These are phyloP conservation scores for Gymnodraco acuticeps DNA, from an alignment of 2,797 vertebrate genomes.

Conservation along the genomic window DNA sequence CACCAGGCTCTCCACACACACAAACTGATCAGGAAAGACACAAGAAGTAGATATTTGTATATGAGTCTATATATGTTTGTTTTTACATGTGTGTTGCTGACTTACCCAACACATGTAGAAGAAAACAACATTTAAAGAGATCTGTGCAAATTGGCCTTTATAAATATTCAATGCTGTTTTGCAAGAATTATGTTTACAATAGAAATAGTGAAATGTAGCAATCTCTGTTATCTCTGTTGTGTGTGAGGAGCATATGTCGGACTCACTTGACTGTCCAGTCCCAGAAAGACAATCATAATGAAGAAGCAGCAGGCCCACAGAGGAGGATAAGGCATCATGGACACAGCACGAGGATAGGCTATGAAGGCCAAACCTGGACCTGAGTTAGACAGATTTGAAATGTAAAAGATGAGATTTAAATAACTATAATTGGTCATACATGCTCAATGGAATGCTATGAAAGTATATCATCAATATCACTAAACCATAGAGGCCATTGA, in stretches of 20 bases:
- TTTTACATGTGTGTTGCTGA: not conserved
- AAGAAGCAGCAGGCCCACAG: slow-evolving; percentile 98
- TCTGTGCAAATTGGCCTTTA: not conserved
- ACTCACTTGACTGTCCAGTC: slow-evolving; percentile 95
- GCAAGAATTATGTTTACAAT: not conserved
- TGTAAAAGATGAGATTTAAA: not conserved
- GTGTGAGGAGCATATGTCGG: slow-evolving; percentile 3
- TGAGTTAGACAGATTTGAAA: slow-evolving; percentile 58
- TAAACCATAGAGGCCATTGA: no score
- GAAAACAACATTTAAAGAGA: not conserved
- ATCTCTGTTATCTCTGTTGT: not conserved
- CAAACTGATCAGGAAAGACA: slow-evolving; percentile 86
- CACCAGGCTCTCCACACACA: slow-evolving; percentile 96
- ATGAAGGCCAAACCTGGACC: slow-evolving; percentile 98
- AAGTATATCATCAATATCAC: not conserved
- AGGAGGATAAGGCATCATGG: slow-evolving; percentile 97
- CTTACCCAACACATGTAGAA: not conserved
- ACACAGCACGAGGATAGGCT: slow-evolving; percentile 95
- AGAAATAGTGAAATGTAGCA: no score
- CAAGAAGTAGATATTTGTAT: not conserved
- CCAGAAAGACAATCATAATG: slow-evolving; percentile 95
- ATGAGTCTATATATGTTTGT: not conserved
- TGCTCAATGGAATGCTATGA: not conserved
- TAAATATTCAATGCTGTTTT: not conserved
- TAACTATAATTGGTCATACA: not conserved